These are phyloP conservation scores for Acrobasis suavella DNA, from an alignment of 2,888 invertebrate species.

Conservation along the genomic window DNA sequence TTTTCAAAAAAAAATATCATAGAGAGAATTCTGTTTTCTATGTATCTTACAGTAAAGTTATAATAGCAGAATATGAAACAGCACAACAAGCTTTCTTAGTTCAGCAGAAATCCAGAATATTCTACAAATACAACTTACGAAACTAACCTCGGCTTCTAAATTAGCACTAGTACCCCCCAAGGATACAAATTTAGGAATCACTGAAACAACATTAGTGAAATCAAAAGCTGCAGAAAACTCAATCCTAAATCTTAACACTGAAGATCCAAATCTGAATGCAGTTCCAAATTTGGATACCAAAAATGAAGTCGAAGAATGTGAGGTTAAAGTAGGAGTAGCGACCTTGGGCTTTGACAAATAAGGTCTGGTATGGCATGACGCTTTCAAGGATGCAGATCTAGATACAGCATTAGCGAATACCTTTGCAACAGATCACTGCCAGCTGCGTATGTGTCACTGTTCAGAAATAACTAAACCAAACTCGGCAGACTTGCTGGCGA, in stretches of 20 bases:
- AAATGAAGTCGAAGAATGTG: slow-evolving; percentile 6
- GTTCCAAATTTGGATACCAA: slow-evolving; percentile 8
- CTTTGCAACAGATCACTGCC: slow-evolving; percentile 32
- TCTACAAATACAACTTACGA: slow-evolving; percentile 11
- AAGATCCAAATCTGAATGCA: slow-evolving; percentile 10
- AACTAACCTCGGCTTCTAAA: slow-evolving; percentile 15
- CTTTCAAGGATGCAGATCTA: slow-evolving; percentile 22
- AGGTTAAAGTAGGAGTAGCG: slow-evolving; percentile 3
- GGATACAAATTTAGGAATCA: slow-evolving; percentile 21
- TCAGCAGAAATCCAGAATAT: slow-evolving; percentile 5
- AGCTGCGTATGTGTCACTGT: slow-evolving; percentile 33
- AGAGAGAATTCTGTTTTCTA: no score
- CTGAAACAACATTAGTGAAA: slow-evolving; percentile 11
- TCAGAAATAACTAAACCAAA: slow-evolving; percentile 36
- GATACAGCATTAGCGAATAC: slow-evolving; percentile 27
- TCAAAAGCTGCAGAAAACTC: neutral
- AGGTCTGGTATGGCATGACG: slow-evolving; percentile 17
- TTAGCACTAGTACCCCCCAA: slow-evolving; percentile 22
- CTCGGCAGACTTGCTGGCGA: slow-evolving; percentile 40
- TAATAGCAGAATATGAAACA: no score
- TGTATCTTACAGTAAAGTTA: no score
- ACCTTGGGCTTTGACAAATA: slow-evolving; percentile 12
- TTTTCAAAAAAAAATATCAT: no score
- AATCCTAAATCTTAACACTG: neutral
- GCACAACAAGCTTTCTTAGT: neutral